A percentile compares a stretch with the other conserved stretches of the same genome.
Conservation (phyloP, 2,888 invertebrate species). For the Erebia ligea region DNA sequence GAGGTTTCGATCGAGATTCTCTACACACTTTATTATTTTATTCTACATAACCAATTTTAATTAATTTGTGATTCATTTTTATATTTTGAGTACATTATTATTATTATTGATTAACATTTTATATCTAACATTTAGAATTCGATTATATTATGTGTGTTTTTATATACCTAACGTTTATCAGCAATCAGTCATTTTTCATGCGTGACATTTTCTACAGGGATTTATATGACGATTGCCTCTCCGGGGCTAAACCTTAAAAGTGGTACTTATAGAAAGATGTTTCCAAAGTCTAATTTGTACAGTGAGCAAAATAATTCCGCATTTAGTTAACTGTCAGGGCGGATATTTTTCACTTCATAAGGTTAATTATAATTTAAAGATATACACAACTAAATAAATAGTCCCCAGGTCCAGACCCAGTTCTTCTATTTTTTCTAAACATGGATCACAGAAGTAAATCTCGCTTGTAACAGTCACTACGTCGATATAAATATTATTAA, state of each 20-base stretch:
- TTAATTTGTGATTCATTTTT: slow-evolving; percentile 32
- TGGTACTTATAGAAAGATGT: slow-evolving; percentile 37
- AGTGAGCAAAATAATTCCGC: slow-evolving; percentile 46
- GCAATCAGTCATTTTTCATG: slow-evolving; percentile 44
- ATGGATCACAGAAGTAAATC: slow-evolving; percentile 49
- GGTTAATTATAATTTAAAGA: slow-evolving; percentile 38
- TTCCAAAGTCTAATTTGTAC: slow-evolving; percentile 40
- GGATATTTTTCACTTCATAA: slow-evolving; percentile 44
- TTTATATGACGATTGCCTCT: slow-evolving; percentile 28
- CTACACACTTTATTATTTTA: slow-evolving; percentile 45
- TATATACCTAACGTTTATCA: slow-evolving; percentile 39
- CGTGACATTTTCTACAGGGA: slow-evolving; percentile 37
- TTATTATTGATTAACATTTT: slow-evolving; percentile 41
- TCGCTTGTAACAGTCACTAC: slow-evolving; percentile 18
- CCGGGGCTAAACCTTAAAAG: slow-evolving; percentile 33
- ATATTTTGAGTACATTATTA: slow-evolving; percentile 35
- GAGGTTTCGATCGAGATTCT: slow-evolving; percentile 49
- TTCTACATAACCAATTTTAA: slow-evolving; percentile 45
- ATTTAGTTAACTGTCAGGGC: slow-evolving; percentile 46
- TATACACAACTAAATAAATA: slow-evolving; percentile 28
- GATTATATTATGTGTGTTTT: slow-evolving; percentile 41
- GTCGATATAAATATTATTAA: slow-evolving; percentile 37
- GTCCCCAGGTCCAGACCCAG: slow-evolving; percentile 35
- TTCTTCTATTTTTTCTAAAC: slow-evolving; percentile 34
- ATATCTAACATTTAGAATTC: slow-evolving; percentile 50